Conservation (phyloP, 2,113 vertebrate species). For the Calyptommatus sinebrachiatus region DNA sequence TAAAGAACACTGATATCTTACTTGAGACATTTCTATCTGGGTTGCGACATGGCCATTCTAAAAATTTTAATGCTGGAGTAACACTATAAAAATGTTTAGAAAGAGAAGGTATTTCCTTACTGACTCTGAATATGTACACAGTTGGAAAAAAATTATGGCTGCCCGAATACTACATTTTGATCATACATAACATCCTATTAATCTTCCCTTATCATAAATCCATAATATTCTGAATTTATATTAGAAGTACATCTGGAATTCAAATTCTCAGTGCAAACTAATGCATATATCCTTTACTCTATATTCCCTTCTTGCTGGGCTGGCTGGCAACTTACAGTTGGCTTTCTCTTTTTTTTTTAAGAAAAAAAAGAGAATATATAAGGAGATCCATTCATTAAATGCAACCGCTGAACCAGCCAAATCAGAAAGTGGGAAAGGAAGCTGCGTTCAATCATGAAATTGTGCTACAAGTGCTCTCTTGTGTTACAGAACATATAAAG, state of each 20-base stretch:
- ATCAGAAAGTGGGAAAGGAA: slow-evolving; percentile 49
- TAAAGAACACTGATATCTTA: neutral
- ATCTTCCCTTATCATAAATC: slow-evolving; percentile 1
- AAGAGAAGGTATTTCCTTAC: neutral
- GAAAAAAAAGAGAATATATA: slow-evolving; percentile 47
- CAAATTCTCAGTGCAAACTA: slow-evolving; percentile 40
- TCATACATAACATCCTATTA: neutral
- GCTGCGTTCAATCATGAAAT: slow-evolving; percentile 47
- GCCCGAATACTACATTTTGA: neutral
- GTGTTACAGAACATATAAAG: slow-evolving; percentile 78
- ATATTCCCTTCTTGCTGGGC: slow-evolving; percentile 25
- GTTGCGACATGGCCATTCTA: no score
- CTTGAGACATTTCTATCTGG: neutral
- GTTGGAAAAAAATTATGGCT: neutral
- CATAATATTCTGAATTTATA: neutral
- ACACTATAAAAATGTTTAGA: neutral
- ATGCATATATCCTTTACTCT: slow-evolving; percentile 39
- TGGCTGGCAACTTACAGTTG: neutral
- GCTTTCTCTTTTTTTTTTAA: neutral
- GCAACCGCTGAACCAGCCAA: slow-evolving; percentile 52
- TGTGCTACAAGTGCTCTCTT: slow-evolving; percentile 79
- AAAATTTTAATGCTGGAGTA: no score
- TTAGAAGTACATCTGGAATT: slow-evolving; percentile 59
- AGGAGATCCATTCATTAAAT: slow-evolving; percentile 62
- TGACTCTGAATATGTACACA: neutral